Evolutionary conservation across 2,113 vertebrate species (phyloP).

Genomic region (Scatophagus argus): DNA sequence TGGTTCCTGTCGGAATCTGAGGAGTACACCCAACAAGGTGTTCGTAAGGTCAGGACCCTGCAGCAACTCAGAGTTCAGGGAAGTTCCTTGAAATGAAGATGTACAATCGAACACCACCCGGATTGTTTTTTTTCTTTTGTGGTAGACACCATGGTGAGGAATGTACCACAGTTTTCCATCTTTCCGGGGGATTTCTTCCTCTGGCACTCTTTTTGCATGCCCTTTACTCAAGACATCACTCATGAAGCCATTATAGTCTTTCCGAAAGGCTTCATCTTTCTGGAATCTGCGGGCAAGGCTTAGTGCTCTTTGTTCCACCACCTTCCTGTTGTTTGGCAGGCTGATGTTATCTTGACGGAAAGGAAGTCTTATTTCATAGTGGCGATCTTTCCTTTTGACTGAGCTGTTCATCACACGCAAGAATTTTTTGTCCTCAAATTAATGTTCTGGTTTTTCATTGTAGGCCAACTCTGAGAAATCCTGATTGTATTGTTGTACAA

Average conservation of each 20-base stretch:
- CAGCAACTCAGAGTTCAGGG: background rate
- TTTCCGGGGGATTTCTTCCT: background rate
- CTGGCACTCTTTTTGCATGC: background rate
- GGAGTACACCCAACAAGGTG: constrained; percentile 1
- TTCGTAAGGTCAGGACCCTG: background rate
- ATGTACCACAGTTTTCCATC: background rate
- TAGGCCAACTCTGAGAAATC: background rate
- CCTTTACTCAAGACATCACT: background rate
- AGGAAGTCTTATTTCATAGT: background rate
- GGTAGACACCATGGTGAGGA: background rate
- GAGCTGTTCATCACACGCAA: background rate
- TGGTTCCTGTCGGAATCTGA: background rate
- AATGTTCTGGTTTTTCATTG: background rate
- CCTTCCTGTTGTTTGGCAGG: background rate
- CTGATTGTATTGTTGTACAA: background rate
- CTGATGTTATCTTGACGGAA: background rate
- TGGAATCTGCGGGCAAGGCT: background rate
- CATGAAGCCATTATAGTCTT: background rate
- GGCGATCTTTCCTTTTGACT: background rate
- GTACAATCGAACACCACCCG: background rate
- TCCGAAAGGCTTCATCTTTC: background rate
- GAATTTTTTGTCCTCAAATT: background rate
- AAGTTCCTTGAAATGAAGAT: background rate
- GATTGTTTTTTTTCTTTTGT: background rate
- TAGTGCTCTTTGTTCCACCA: background rate